Base-by-base conservation (phyloP, 2,113 vertebrate genomes). In the Neopipo cinnamomea region DNA sequence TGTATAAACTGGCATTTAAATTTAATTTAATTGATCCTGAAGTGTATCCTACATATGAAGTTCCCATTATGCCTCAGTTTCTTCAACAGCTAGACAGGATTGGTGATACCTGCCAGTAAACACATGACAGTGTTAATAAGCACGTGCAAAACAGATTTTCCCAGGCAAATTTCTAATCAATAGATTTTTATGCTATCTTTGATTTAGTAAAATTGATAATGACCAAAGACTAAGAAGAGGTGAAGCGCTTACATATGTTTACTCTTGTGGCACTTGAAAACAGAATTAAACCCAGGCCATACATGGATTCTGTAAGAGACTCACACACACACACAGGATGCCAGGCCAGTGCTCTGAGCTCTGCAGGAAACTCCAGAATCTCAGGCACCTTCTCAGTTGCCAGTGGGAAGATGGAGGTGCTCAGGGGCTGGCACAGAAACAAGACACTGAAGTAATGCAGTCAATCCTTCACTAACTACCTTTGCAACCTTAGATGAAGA, bases 161-260 rank as follows among this genome's bases (percentile, higher is more conserved):
- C 44, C 30, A 49, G 12, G 11, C 4, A 65, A 22, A 53, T 33
- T 50, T 47, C 42, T 50, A 24, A 62, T 33, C 0, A 0, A 23
- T 19, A 52, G 6, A 46, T 52, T 47, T 63, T 66, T 50, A 30
- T 17, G 8, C 25, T 55, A 11, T 8, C 9, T 84, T 55, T 66
- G 20, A 33, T 77, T 65, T 84, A 35, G 52, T 7, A 62, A 12
- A 75, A 73, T 31, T 39, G 14, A 20, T 23, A 82, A 73, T 18
- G 5, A 47, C 17, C 1, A 2, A 61, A 71, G 42, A 58, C 30
- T n/a, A 35, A 75, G 75, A 79, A 67, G 6, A 81, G 17, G 14
- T 33, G 6, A 88, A 4, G 3, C 2, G 0, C 46, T 61, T 25
- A 28, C 9, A 33, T 8, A 4, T 15, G 21, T 49, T 85, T 56